Evolutionary conservation across 2,797 vertebrate genomes (phyloP), one percentile per base, ranked within the genome.

Genomic region (Anabas testudineus): DNA sequence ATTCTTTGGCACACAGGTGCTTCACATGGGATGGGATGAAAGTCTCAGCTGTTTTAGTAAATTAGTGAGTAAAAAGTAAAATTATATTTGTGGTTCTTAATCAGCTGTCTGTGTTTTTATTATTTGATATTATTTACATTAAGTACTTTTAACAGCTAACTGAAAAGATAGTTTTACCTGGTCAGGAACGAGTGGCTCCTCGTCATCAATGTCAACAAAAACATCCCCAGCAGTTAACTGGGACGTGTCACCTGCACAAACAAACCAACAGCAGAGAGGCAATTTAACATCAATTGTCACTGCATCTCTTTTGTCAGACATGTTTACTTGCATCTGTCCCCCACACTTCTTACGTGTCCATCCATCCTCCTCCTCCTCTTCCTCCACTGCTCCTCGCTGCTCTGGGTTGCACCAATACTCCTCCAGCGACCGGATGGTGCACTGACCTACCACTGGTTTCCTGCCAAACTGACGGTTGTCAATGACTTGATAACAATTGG

Each of bases 391-490:
- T 21, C 15, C 36, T 0, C 93, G 92, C 67, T 88, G 93, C 34
- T 89, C 93, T 0, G 92, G 94, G 41, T 88, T 61, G 32, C 95
- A 96, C 47, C 94, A 91, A 83, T 95, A 99, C 16, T 90, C 92
- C 85, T 96, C 95, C 87, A 99, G 87, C 0, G 92, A 91, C 1
- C 83, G 90, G 79, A 99, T 83, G 48, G 95, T 95, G 83, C 97
- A 99, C 89, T 98, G 97, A 0, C 97, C 98, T 59, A 99, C 96
- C 82, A 99, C 94, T 0, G 97, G 98, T 83, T 96, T 94, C 42
- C 98, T 94, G 15, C 98, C 97, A 0, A 99, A 99, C 71, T 96
- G 97, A 2, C 97, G 92, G 90, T 99, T 98, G 87, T 99, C 97
- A 0, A 99, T 96, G 82, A 99, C 89, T 98, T 99, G 85, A 99